Conservation (phyloP, 1,140 invertebrate species). For the Drosophila tropicalis region DNA sequence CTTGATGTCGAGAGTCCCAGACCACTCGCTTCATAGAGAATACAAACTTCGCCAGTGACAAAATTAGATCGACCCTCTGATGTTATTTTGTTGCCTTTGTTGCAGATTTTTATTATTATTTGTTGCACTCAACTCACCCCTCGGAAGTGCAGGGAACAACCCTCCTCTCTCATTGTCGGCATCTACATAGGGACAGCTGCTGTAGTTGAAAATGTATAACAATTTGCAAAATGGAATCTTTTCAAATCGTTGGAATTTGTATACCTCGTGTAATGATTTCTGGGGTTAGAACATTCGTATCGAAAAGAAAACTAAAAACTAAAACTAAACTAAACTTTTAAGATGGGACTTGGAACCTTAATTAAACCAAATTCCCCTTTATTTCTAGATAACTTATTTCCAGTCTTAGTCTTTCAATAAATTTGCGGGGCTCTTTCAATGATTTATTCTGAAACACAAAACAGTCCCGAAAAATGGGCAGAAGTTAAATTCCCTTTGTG, state of each 20-base stretch:
- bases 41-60: slow-evolving; percentile 12
- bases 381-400: too few relatives aligned
- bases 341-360: too few relatives aligned
- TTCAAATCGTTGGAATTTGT: not conserved
- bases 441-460: too few relatives aligned
- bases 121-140: slow-evolving; percentile 47
- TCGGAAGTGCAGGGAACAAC: slow-evolving; percentile 15
- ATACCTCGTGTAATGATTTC: not conserved
- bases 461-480: too few relatives aligned
- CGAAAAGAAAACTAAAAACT: too few relatives aligned
- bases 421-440: too few relatives aligned
- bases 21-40: not conserved
- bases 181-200: slow-evolving; percentile 11
- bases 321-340: too few relatives aligned
- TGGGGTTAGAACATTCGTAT: too few relatives aligned
- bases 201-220: slow-evolving; percentile 20
- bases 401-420: too few relatives aligned
- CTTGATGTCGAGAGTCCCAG: too few relatives aligned
- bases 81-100: slow-evolving; percentile 35
- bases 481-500: too few relatives aligned
- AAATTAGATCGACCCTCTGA: not conserved
- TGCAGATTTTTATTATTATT: slow-evolving; percentile 65
- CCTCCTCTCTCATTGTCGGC: slow-evolving; percentile 7
- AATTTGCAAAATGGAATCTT: slow-evolving; percentile 7
- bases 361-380: too few relatives aligned